phyloP scores from a whole-genome alignment of 1,140 invertebrate genomes.

The Chrysopa pallens region DNA sequence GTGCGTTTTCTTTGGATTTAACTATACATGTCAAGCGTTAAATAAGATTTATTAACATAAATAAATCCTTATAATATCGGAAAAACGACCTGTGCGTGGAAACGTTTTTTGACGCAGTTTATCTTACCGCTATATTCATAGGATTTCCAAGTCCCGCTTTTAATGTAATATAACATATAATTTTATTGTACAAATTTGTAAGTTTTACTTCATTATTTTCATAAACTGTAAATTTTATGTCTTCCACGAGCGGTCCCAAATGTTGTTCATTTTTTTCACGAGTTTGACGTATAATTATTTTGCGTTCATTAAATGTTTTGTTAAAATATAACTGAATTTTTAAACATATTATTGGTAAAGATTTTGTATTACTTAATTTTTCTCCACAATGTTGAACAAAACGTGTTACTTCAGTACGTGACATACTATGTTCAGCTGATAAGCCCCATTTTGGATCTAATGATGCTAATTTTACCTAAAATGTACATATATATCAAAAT shows the following conservation, averaged over 20 bases:
- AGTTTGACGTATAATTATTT: slow-evolving; percentile 25
- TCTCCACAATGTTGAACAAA: slow-evolving; percentile 26
- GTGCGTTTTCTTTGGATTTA: background rate
- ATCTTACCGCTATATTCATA: slow-evolving; percentile 33
- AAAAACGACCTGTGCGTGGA: background rate
- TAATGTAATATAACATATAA: slow-evolving; percentile 38
- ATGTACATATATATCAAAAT: too few relatives aligned
- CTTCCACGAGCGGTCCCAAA: slow-evolving; percentile 20
- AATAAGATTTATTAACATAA: background rate
- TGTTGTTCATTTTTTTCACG: slow-evolving; percentile 20
- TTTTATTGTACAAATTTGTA: slow-evolving; percentile 34
- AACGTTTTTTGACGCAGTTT: slow-evolving; percentile 12
- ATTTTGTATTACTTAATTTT: slow-evolving; percentile 19
- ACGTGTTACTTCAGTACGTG: slow-evolving; percentile 23
- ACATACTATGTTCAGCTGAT: slow-evolving; percentile 22
- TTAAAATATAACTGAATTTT: slow-evolving; percentile 54
- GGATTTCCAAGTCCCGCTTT: slow-evolving; percentile 44
- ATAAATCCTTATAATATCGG: background rate
- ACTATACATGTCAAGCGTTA: background rate
- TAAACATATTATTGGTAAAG: slow-evolving; percentile 26
- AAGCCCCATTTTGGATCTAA: slow-evolving; percentile 31
- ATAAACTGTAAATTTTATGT: slow-evolving; percentile 26
- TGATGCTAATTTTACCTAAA: slow-evolving; percentile 24
- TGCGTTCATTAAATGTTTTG: slow-evolving; percentile 28
- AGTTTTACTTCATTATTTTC: slow-evolving; percentile 26